Base-by-base conservation (phyloP, 2,113 vertebrate genomes). In the Elgaria multicarinata region DNA sequence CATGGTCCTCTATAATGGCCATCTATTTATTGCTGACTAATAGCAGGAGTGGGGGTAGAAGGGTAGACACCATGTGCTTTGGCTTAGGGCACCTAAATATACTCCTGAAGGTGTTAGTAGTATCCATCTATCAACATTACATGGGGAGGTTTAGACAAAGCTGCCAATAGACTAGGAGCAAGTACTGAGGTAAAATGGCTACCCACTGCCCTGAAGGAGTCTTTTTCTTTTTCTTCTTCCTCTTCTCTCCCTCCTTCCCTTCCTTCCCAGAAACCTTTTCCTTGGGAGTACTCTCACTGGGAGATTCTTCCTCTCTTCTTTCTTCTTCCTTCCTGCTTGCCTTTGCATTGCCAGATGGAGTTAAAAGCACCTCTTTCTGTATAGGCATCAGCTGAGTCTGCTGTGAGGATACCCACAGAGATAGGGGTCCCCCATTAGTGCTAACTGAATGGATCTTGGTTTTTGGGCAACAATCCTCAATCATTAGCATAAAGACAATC, bases 21-120 rank as follows among this genome's bases (percentile, higher is more conserved):
- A 92, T 87, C 72, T 92, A n/a, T 81, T 93, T 91, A 85, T 93
- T 83, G 55, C 6, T 33, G 85, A 12, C 44, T 77, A 87, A 58
- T 24, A 14, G 69, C 76, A 87, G 46, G 31, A 88, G 67, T 22
- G 83, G 92, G 14, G 22, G 36, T 24, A 20, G 6, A 14, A 18
- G 20, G 46, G 13, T 33, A 10, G 16, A 22, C 67, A 78, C 0
- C 36, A 76, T 8, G 12, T 16, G 39, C 16, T 0, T 0, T 71
- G 82, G 78, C 75, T 89, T 28, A 46, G 31, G 42, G 31, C 0
- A 28, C 39, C 46, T 50, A 50, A 50, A 50, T 50, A 50, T 8
- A 50, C 46, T 8, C 46, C 36, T 44, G 33, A 36, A 83, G 26
- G 26, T 26, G 22, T 36, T 55, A 71, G n/a, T 18, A 3, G 2